Base-by-base conservation (phyloP, 2,797 vertebrate genomes). In the Takifugu rubripes region DNA sequence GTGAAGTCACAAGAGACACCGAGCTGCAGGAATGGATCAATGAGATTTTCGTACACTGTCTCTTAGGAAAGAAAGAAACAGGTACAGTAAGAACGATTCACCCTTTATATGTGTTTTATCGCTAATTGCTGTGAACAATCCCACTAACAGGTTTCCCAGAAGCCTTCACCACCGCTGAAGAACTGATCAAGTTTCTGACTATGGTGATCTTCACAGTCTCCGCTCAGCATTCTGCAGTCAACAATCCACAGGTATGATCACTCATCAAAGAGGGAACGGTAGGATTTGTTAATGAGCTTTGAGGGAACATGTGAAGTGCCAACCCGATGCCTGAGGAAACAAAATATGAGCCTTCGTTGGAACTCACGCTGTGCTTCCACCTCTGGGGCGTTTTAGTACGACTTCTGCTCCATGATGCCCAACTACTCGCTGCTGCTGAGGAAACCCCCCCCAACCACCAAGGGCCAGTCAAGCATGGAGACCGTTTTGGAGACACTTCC, bases 351-450 rank as follows among this genome's bases (percentile, higher is more conserved):
- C n/a, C n/a, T n/a, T n/a, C n/a, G 11, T 3, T 36, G 33, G 33
- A 8, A 21, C 16, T n/a, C 16, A 45, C 5, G 10, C 7, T 45
- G 15, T 21, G 5, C 17, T 21, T n/a, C 7, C 2, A n/a, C 17
- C 2, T 21, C 17, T 47, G n/a, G 12, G 3, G 10, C 5, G 9
- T 5, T 72, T 29, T 26, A 93, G 91, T 92, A 80, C 49, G 91
- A 94, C 76, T 92, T 86, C 77, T 56, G 65, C 5, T 58, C 75
- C 64, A 92, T 90, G 88, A 51, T 81, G 60, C 90, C 91, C n/a
- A 94, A 93, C 53, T 54, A 68, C 1, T 70, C 90, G 0, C 65
- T 83, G 16, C 58, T 90, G 47, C 83, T 93, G 80, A 78, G 53
- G 56, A 84, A 83, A 45, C 82, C 88, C 26, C 91, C 92, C 52